Base-by-base conservation (phyloP, 2,797 vertebrate genomes). In the Hippopotamyrus pictus region DNA sequence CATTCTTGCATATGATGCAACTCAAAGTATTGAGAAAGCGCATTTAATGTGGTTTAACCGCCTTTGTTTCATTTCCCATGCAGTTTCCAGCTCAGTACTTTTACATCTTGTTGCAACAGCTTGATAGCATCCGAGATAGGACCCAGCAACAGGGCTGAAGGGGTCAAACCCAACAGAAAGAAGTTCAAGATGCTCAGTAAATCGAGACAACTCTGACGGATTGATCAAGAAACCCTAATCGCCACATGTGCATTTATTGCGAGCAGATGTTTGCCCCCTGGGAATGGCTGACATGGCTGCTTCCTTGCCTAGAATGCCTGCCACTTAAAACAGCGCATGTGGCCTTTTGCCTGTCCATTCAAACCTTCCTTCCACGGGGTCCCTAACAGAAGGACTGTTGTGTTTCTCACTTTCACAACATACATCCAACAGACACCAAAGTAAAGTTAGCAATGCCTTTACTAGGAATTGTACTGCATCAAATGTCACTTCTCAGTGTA, bases 261-360 rank as follows among this genome's bases (percentile, higher is more conserved):
- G 29, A 48, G 54, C 76, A 85, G 48, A 87, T 90, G 89, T 69
- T 84, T 62, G 22, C 12, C 41, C 6, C 83, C 33, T 0, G 7
- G 69, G 69, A 46, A 41, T 53, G 25, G 73, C 57, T 29, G 1
- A 19, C 44, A 44, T 44, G 73, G 11, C 65, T 37, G 25, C 69
- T 85, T 89, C 88, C 86, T 86, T 41, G 33, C 22, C 25, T 87
- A n/a, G 19, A 59, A 87, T 19, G 46, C 8, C 41, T 87, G 89
- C 41, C 84, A 88, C 91, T 92, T 90, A 53, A 91, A 90, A 90
- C 44, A 59, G 29, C 50, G 57, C 14, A 86, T 22, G 5, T 41
- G 84, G 51, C 51, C 51, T 57, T 59, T 22, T 51, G 17, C 53
- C 6, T 59, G 53, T 29, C 29, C 33, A 3, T n/a, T 87, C 29